Conservation (phyloP, 1,140 invertebrate genomes). For the Spodoptera frugiperda region DNA sequence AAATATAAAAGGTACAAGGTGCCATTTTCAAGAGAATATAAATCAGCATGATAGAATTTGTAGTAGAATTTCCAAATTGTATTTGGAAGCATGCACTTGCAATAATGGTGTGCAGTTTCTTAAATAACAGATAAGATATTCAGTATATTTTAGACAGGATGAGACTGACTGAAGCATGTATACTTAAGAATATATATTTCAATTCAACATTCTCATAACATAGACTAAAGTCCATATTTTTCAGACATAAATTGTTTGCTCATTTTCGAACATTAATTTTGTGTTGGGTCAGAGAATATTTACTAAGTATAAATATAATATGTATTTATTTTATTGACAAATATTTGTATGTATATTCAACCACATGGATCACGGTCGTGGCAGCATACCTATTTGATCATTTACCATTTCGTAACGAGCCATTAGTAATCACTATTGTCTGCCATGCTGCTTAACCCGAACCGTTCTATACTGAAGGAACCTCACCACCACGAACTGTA, state of each 20-base stretch:
- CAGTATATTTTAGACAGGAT: slow-evolving; percentile 23
- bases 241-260: slow-evolving; percentile 28
- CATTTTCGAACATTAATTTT: slow-evolving; percentile 45
- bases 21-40: not conserved
- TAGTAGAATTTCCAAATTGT: slow-evolving; percentile 21
- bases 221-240: slow-evolving; percentile 7
- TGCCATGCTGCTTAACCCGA: slow-evolving; percentile 51
- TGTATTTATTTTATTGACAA: slow-evolving; percentile 56
- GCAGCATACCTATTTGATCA: slow-evolving; percentile 75
- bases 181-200: slow-evolving; percentile 28
- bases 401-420: slow-evolving; percentile 63
- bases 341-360: slow-evolving; percentile 55
- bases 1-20: not conserved
- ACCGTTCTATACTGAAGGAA: slow-evolving; percentile 43
- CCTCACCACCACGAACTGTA: not conserved
- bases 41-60: slow-evolving; percentile 51
- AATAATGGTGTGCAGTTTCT: slow-evolving; percentile 59
- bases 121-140: slow-evolving; percentile 29
- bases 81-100: slow-evolving; percentile 53
- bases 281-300: slow-evolving; percentile 3
- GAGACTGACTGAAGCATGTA: slow-evolving; percentile 77
- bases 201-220: slow-evolving; percentile 33
- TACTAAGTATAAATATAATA: slow-evolving; percentile 40
- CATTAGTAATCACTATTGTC: slow-evolving; percentile 51
- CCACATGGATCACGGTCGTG: slow-evolving; percentile 68